These are phyloP conservation scores for Rosalia funebris DNA, from an alignment of 2,888 invertebrate genomes.

Conservation along the genomic window DNA sequence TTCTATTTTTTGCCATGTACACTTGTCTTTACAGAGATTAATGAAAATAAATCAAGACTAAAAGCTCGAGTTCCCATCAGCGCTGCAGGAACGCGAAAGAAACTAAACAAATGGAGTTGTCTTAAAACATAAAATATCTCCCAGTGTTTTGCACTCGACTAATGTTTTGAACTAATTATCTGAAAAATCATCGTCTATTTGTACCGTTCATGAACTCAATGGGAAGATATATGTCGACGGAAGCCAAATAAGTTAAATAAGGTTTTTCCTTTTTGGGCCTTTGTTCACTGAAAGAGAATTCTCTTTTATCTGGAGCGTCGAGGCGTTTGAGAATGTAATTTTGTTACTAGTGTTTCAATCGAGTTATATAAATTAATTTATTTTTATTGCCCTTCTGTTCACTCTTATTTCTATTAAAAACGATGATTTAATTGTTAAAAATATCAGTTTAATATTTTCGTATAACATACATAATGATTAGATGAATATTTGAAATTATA, in stretches of 20 bases:
- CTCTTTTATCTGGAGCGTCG: background rate
- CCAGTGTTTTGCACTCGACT: slow-evolving; percentile 28
- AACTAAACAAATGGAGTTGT: slow-evolving; percentile 39
- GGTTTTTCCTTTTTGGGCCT: slow-evolving; percentile 30
- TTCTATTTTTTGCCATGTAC: slow-evolving; percentile 22
- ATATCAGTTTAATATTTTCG: too few relatives aligned
- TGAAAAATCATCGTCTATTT: slow-evolving; percentile 42
- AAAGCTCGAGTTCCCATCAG: slow-evolving; percentile 35
- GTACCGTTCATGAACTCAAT: slow-evolving; percentile 29
- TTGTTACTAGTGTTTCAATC: background rate
- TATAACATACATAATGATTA: too few relatives aligned
- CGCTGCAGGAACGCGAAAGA: slow-evolving; percentile 29
- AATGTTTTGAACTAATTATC: slow-evolving; percentile 37
- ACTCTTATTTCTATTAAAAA: too few relatives aligned
- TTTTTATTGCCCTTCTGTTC: too few relatives aligned
- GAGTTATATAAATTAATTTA: too few relatives aligned
- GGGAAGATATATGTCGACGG: slow-evolving; percentile 31
- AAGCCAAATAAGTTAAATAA: slow-evolving; percentile 43
- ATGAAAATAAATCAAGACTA: slow-evolving; percentile 40
- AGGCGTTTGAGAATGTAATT: background rate
- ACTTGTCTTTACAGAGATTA: slow-evolving; percentile 37
- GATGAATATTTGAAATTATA: too few relatives aligned
- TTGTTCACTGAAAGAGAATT: slow-evolving; percentile 45
- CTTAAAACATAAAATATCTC: slow-evolving; percentile 35
- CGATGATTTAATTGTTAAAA: too few relatives aligned